phyloP scores from a whole-genome alignment of 2,888 invertebrate species.

The Macrosoma leucophasiata region DNA sequence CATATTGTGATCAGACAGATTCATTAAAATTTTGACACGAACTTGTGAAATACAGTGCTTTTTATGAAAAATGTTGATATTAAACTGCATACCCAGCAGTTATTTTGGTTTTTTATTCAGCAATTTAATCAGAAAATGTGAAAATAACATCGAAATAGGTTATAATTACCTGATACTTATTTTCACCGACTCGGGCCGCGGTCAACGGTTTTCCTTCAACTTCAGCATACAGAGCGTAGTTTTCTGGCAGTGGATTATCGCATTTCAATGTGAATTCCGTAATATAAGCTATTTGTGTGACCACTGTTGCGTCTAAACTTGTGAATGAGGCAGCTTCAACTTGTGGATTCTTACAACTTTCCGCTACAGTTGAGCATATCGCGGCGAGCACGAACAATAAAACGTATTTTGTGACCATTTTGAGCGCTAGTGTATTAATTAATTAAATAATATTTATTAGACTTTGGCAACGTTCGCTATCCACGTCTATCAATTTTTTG shows the following conservation, averaged over 20 bases:
- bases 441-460: conserved; percentile 32
- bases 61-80: no score
- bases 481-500: conserved; percentile 22
- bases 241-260: conserved; percentile 76
- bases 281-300: conserved; percentile 92
- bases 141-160: conserved; percentile 12
- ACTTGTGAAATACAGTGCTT: no score
- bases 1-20: no score
- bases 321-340: conserved; percentile 89
- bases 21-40: no score
- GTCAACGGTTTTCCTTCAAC: conserved; percentile 90
- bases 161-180: conserved; percentile 87
- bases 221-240: conserved; percentile 90
- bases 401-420: conserved; percentile 67
- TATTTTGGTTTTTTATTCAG: no score
- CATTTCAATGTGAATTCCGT: conserved; percentile 93
- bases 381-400: conserved; percentile 39
- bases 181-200: conserved; percentile 85
- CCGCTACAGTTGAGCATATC: conserved; percentile 41
- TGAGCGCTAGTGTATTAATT: no score
- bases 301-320: conserved; percentile 93
- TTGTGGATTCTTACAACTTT: conserved; percentile 76
- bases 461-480: conserved; percentile 22
- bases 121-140: no score
- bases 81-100: no score